Base-by-base conservation (phyloP, 2,888 invertebrate species). In the Coenonympha glycerion region DNA sequence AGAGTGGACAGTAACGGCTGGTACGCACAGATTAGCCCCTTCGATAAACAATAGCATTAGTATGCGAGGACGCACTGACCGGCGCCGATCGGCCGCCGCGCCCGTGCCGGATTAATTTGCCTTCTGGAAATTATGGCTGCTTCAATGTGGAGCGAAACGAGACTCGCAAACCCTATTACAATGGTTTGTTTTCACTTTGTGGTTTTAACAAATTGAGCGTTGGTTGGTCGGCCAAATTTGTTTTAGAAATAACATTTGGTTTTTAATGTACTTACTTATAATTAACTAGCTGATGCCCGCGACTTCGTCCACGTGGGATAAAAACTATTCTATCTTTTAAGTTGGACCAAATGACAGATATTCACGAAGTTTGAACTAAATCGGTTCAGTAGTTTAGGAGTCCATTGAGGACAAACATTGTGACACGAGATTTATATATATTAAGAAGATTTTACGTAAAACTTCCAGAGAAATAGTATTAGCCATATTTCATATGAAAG, bases 21-120 rank as follows among this genome's bases (percentile, higher is more conserved):
- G 81, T 74, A 79, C 80, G 84, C 83, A 79, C 79, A 86, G 86
- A 87, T 87, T 87, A 87, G 84, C 79, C 83, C 80, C 81, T 83
- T 83, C 85, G 86, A 87, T 87, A 87, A 87, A 87, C 86, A 87
- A 86, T 83, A 81, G 84, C 82, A 87, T 87, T 87, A 85, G 86
- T 87, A 86, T 86, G 85, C 86, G 82, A 81, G 84, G 76, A 79
- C 79, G 82, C 83, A 76, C 78, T 80, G 85, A 78, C 83, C 84
- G 78, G 66, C 76, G 80, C 76, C 85, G 85, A 85, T 84, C 84
- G 76, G 64, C 75, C 79, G 71, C 66, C 80, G 74, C 79, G 71
- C 66, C 80, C 79, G 79, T 80, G 80, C 78, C 80, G 84, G 86
- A 87, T 87, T 86, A 87, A 87, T 87, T 84, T 85, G 82, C 82